Evolutionary conservation across 2,888 invertebrate species (phyloP), one percentile per base, ranked within the genome.

Genomic region (Incurvaria masculella): DNA sequence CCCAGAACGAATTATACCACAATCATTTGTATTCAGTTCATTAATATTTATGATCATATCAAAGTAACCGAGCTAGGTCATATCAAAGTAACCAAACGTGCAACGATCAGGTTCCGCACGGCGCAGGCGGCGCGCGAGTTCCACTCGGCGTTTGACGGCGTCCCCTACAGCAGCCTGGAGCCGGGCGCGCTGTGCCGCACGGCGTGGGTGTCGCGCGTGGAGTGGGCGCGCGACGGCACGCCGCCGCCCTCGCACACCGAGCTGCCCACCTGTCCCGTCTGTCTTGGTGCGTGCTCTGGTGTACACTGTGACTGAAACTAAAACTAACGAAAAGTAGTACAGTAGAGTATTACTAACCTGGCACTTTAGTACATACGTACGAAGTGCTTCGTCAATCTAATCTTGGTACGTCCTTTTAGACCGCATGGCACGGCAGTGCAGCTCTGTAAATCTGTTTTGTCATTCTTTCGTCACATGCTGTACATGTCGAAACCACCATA

Each of bases 241-340:
- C 79, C 85, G 27, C 86, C 89, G 0, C 80, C 89, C 0, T 74
- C 86, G 5, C 92, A 95, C 63, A 96, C 95, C 0, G 99, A 99
- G 69, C 78, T 99, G 51, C 99, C 99, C 14, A 95, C 92, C 4
- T 99, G 99, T 67, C 94, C 98, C 2, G 97, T 97, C 11, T 97
- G 97, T 66, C 70, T 97, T 47, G 82, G 81, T 81, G 60, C 55
- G 45, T 46, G 11, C 26, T 11, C 19, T 4, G n/a, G n/a, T n/a
- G n/a, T n/a, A n/a, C n/a, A n/a, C n/a, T n/a, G n/a, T n/a, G n/a
- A n/a, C n/a, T n/a, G n/a, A n/a, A n/a, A n/a, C n/a, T n/a, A n/a
- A n/a, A n/a, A n/a, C n/a, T 43, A 11, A 11, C 10, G 6, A 43
- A 43, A 19, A 11, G 10, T 27, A 11, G 10, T 11, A 27, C 27